phyloP scores from a whole-genome alignment of 2,113 vertebrate species.

The Anolis sagrei region DNA sequence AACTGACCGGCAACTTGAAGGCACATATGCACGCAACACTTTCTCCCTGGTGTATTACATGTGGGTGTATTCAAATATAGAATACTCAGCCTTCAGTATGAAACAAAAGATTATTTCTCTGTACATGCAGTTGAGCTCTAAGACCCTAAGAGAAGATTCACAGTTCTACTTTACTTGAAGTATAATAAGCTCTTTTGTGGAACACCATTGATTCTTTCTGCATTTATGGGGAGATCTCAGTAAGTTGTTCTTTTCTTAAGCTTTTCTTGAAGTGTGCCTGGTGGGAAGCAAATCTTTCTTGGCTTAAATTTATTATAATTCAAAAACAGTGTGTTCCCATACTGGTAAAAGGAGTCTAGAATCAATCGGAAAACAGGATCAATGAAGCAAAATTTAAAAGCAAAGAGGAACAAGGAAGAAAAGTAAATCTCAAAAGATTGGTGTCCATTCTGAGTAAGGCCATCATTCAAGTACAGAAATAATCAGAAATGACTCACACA shows the following conservation, averaged over 20 bases:
- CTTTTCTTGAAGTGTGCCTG: neutral
- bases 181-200: neutral
- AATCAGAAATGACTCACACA: neutral
- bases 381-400: conserved; percentile 12
- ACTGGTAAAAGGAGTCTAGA: neutral
- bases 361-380: neutral
- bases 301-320: conserved; percentile 5
- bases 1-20: too few relatives aligned
- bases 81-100: neutral
- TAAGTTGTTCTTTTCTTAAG: neutral
- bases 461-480: conserved; percentile 6
- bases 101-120: neutral
- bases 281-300: neutral
- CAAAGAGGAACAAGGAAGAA: neutral
- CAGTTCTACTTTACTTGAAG: neutral
- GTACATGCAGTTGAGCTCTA: neutral
- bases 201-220: neutral
- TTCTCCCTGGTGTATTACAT: neutral
- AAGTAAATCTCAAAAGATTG: neutral
- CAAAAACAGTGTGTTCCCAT: neutral
- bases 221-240: neutral
- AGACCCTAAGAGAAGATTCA: neutral
- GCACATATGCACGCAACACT: too few relatives aligned
- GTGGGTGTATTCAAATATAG: neutral
- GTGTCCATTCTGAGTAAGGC: neutral